Evolutionary conservation across 2,888 invertebrate species (phyloP), one percentile per base, ranked within the genome.

Genomic region (Tetheella fluctuosa): DNA sequence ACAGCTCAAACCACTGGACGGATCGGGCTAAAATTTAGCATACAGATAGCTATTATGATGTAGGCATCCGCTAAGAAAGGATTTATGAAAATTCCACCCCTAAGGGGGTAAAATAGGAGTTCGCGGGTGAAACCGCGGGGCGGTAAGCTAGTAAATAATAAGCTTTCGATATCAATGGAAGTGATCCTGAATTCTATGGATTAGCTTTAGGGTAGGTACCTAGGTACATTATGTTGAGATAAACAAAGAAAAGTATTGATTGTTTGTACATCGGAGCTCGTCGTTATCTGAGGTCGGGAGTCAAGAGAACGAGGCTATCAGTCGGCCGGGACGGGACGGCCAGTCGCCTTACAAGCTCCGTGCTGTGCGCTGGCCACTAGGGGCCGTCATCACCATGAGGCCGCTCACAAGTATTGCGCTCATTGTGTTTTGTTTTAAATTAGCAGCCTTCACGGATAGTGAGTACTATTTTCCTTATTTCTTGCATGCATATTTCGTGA

Each of bases 381-480:
- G 10, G 12, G 20, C 48, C 28, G 12, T 17, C 28, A 39, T 17
- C 28, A 39, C 37, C 30, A 52, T 13, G 20, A 30, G 48, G n/a
- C 52, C 10, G 17, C 25, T 57, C 25, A 30, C 59, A 12, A 48
- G 61, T 8, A 54, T 66, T 57, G 34, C 64, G 53, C 37, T 83
- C 34, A 56, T 84, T 25, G 58, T 80, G 63, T 68, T 74, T 54
- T 79, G 76, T 59, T 65, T 81, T 12, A 67, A 76, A 62, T 57
- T 75, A 42, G 84, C 81, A 0, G 68, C 69, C 15, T 73, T 79
- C 54, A 68, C 79, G 8, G 83, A 85, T 42, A 75, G 88, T 88
- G 75, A 86, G 87, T 88, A 65, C 15, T 56, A 34, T 28, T 23
- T 34, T 34, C 12, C 39, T 57, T 34, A 20, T 1, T 13, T 23